A percentile compares a stretch with the other conserved stretches of the same genome.
Evolutionary conservation across 2,888 invertebrate species (phyloP).

Genomic region (Synergus laeviventris): DNA sequence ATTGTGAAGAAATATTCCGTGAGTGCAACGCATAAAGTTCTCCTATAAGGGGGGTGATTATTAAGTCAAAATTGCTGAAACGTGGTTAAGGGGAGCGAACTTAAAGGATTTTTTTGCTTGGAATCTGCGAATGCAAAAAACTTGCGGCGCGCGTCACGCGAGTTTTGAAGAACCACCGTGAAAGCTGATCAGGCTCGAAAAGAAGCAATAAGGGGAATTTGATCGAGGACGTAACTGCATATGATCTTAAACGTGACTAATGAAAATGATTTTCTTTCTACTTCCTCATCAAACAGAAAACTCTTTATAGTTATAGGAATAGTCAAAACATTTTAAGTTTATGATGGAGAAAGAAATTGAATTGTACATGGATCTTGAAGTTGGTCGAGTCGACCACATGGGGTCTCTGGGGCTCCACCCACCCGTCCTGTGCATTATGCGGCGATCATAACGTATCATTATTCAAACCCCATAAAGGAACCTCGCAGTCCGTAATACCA

Average conservation of each 20-base stretch:
- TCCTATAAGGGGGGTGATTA: not conserved
- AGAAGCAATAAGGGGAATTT: not conserved
- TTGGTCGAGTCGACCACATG: conserved; percentile 49
- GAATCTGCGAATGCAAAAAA: not conserved
- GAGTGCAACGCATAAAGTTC: not conserved
- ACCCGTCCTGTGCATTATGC: conserved; percentile 58
- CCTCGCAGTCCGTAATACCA: conserved; percentile 53
- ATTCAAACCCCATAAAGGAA: conserved; percentile 63
- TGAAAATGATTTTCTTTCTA: not conserved
- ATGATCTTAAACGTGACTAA: not conserved
- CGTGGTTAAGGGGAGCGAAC: not conserved
- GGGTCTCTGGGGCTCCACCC: conserved; percentile 42
- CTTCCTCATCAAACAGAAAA: too few relatives aligned
- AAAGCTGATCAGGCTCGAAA: not conserved
- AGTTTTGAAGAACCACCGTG: not conserved
- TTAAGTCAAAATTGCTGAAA: not conserved
- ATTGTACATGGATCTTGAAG: conserved; percentile 31
- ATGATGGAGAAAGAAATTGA: not conserved
- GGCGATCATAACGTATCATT: conserved; percentile 63
- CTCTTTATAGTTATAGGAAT: too few relatives aligned
- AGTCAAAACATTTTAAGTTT: not conserved
- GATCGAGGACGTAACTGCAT: not conserved
- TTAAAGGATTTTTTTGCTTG: not conserved
- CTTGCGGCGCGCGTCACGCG: not conserved
- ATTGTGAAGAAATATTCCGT: not conserved